Percentiles rank a stretch among this genome's conserved stretches.
Evolutionary conservation across 35 echinoderm and acorn worm genomes (phyloP).

Genomic region (Ptychodera flava): DNA sequence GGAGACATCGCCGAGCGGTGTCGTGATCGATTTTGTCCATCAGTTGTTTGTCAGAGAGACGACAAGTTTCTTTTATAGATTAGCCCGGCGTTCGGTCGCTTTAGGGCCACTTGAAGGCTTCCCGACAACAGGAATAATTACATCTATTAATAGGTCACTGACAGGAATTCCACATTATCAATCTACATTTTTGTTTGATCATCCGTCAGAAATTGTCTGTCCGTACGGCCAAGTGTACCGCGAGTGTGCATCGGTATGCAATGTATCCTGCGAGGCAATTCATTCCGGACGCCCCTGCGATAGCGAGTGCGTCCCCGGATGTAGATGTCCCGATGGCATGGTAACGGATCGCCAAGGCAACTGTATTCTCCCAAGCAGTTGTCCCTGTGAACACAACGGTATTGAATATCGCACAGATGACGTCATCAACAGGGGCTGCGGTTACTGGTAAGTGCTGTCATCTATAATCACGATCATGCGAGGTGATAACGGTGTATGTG

Average conservation of each 20-base stretch:
- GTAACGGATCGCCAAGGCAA: conserved; percentile 25
- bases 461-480: not conserved
- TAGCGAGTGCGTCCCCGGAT: conserved; percentile 67
- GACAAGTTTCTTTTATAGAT: no score
- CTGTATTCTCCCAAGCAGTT: conserved; percentile 31
- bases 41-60: no score
- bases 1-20: no score
- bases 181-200: no score
- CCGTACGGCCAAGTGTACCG: not conserved
- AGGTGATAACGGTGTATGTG: not conserved
- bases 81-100: no score
- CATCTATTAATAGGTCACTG: no score
- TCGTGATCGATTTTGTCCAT: no score
- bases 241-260: conserved; percentile 24
- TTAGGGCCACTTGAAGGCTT: no score
- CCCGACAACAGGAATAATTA: no score
- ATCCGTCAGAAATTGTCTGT: no score
- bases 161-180: no score
- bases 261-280: conserved; percentile 12
- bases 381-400: conserved; percentile 36
- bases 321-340: conserved; percentile 47
- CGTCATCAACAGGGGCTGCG: conserved; percentile 46
- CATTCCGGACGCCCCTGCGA: conserved; percentile 12
- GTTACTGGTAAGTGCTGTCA: conserved; percentile 57
- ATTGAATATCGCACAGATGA: conserved; percentile 12